Evolutionary conservation across 2,113 vertebrate genomes (phyloP).

Genomic region (Mobula hypostoma): DNA sequence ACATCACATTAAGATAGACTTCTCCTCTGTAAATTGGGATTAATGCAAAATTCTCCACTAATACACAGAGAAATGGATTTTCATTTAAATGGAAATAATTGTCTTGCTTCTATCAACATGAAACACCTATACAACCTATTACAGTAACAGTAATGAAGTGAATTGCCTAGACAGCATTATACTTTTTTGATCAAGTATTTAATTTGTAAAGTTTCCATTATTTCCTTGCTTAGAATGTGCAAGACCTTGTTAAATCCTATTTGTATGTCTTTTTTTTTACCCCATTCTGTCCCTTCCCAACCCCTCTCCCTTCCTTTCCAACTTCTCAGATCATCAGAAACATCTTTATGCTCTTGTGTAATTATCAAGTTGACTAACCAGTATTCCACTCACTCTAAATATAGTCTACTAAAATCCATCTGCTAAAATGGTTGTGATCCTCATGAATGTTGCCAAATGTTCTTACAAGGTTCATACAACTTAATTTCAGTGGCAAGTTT

Average conservation of each 20-base stretch:
- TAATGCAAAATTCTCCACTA: not conserved
- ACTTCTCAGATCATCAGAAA: not conserved
- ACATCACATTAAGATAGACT: not conserved
- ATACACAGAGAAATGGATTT: not conserved
- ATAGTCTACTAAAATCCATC: not conserved
- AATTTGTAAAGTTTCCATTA: not conserved
- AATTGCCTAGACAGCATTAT: not conserved
- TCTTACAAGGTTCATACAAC: not conserved
- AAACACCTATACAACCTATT: not conserved
- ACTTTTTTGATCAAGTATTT: not conserved
- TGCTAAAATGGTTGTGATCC: not conserved
- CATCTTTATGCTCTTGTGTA: not conserved
- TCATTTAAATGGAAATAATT: not conserved
- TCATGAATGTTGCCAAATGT: not conserved
- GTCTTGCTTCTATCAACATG: not conserved
- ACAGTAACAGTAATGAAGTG: not conserved
- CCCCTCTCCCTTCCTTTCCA: not conserved
- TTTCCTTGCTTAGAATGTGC: not conserved
- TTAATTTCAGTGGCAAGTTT: not conserved
- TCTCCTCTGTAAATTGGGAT: not conserved
- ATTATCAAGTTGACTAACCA: not conserved
- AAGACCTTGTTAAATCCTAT: not conserved
- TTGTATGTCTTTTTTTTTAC: not conserved
- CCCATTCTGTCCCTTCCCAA: not conserved
- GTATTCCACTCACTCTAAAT: not conserved